A percentile compares a stretch with the other conserved stretches of the same genome.
Evolutionary conservation across 1,140 invertebrate species (phyloP).

Genomic region (Zaprionus ornatus): DNA sequence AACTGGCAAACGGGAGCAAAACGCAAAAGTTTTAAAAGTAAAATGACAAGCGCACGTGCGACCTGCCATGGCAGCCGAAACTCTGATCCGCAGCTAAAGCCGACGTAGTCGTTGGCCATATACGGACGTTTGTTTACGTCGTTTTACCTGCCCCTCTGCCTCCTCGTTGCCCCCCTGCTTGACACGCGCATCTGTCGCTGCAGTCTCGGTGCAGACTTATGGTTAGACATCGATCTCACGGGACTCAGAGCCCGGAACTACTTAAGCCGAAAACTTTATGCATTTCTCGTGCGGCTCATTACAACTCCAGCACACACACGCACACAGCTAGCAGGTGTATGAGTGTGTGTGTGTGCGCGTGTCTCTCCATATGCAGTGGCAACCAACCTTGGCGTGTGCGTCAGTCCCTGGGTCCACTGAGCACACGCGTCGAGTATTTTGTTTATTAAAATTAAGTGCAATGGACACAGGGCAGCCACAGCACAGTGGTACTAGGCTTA

Average conservation of each 20-base stretch:
- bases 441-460: slow-evolving; percentile 80
- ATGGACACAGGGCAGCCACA: slow-evolving; percentile 30
- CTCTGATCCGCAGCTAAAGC: slow-evolving; percentile 30
- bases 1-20: slow-evolving; percentile 56
- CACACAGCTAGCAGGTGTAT: slow-evolving; percentile 3
- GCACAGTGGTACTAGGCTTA: slow-evolving; percentile 34
- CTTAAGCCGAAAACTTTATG: slow-evolving; percentile 69
- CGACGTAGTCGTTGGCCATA: not conserved
- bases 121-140: slow-evolving; percentile 54
- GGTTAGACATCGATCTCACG: slow-evolving; percentile 74
- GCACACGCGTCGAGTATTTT: slow-evolving; percentile 67
- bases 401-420: slow-evolving; percentile 17
- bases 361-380: slow-evolving; percentile 22
- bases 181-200: slow-evolving; percentile 20
- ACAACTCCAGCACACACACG: slow-evolving; percentile 53
- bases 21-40: slow-evolving; percentile 79
- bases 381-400: slow-evolving; percentile 19
- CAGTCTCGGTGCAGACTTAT: slow-evolving; percentile 57
- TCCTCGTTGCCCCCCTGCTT: not conserved
- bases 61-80: slow-evolving; percentile 46
- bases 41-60: slow-evolving; percentile 79
- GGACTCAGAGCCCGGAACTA: slow-evolving; percentile 50
- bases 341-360: slow-evolving; percentile 1
- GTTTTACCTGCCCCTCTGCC: slow-evolving; percentile 7
- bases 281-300: slow-evolving; percentile 78